These are phyloP conservation scores for Philopotamus ludificatus DNA, from an alignment of 1,140 invertebrate species.

Conservation along the genomic window DNA sequence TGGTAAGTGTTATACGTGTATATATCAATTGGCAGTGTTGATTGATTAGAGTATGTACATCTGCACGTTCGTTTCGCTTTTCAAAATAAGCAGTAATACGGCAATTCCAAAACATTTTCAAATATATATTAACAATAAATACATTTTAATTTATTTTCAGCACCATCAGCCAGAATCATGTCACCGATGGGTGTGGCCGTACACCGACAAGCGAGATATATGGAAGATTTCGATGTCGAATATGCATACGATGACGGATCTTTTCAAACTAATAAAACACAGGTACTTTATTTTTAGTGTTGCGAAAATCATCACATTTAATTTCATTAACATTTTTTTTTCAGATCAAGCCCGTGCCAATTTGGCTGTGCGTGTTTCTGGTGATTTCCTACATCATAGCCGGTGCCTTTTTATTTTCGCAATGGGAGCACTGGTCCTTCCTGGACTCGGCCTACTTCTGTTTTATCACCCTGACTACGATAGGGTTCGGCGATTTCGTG, in stretches of 20 bases:
- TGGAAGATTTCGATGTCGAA: conserved; percentile 52
- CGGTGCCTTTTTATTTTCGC: conserved; percentile 80
- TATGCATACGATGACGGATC: conserved; percentile 49
- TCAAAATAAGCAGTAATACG: too few relatives aligned
- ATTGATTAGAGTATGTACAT: too few relatives aligned
- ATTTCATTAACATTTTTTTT: conserved; percentile 7
- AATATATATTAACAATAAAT: neutral
- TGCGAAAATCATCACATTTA: neutral
- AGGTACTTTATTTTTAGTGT: conserved; percentile 13
- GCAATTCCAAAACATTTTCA: too few relatives aligned
- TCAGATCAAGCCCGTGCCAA: conserved; percentile 75
- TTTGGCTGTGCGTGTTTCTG: conserved; percentile 86
- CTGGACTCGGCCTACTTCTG: conserved; percentile 93
- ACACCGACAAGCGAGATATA: conserved; percentile 53
- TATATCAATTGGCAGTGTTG: too few relatives aligned
- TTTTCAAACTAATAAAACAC: conserved; percentile 45
- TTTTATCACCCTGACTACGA: conserved; percentile 93
- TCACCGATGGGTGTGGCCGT: conserved; percentile 67
- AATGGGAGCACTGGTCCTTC: conserved; percentile 87
- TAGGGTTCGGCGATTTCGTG: conserved; percentile 93
- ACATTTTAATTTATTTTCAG: conserved; percentile 26
- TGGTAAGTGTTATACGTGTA: conserved; percentile 20
- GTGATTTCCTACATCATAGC: conserved; percentile 87
- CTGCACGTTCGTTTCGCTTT: too few relatives aligned
- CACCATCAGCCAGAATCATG: conserved; percentile 63